Evolutionary conservation across 2,797 vertebrate genomes (phyloP), one percentile per base, ranked within the genome.

Genomic region (Betta splendens): DNA sequence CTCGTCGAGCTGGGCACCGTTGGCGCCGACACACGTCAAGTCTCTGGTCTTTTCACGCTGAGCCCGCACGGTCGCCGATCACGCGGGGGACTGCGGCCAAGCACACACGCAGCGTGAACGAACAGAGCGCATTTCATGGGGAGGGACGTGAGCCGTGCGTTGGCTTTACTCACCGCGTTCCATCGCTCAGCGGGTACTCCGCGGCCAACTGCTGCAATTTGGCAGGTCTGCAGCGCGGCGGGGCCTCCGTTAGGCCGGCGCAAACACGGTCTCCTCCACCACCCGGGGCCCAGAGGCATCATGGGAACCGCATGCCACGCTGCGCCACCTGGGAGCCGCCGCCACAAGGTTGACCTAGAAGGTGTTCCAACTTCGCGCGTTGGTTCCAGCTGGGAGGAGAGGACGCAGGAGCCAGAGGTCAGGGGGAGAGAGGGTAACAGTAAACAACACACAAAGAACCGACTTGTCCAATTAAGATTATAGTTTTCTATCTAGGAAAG

Each of bases 311-410:
- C 98, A 99, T 87, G 94, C 94, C 69, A 98, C 93, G 0, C 85
- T 90, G 56, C 98, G 94, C 5, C n/a, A 89, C 83, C 92, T 98
- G 97, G 43, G 86, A 91, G 57, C 97, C 97, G 0, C 94, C 90
- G 0, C 95, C 95, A 0, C 98, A 99, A 21, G 92, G n/a, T n/a
- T 88, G 15, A 91, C 93, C 0, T 96, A 95, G 84, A 98, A 99
- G 66, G 85, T 0, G 0, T 91, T 90, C 98, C 98, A 99, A n/a
- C n/a, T 15, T 94, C 94, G 0, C 94, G 92, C 0, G 83, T 88
- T 77, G 81, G n/a, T n/a, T 91, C 98, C 97, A 99, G 89, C 98
- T 99, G 72, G 31, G 48, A 51, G 48, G n/a, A n/a, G 39, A 5
- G 5, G 39, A 40, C 9, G n/a, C n/a, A 18, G 12, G 12, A 16